Base-by-base conservation (phyloP, 2,113 vertebrate species). In the Chionodraco myersi region DNA sequence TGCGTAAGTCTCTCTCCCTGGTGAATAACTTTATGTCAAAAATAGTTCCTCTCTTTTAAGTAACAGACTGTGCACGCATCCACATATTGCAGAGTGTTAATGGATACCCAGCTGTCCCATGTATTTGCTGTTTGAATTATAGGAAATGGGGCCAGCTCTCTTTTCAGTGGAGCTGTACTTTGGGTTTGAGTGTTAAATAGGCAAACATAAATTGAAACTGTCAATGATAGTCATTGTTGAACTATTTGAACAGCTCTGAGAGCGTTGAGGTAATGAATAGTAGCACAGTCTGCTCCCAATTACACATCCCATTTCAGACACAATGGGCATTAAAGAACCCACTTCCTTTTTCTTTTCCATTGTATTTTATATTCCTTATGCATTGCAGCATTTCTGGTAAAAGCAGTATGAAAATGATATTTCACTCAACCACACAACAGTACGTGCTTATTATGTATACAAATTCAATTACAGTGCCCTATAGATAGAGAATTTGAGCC, bases 61-160 rank as follows among this genome's bases (percentile, higher is more conserved):
- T 72, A 30, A 36, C 61, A 56, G 56, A 60, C 61, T 64, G 56
- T 26, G 11, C 41, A 48, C 12, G 1, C 75, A 10, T 67, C 63
- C 48, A 54, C 75, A 45, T 80, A 78, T 77, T 80, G 58, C 64
- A 1, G 52, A 26, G 64, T 72, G 63, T 59, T 71, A 72, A 83
- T 76, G 70, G 86, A 85, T 76, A 57, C 47, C 47, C 77, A 69
- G 78, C 68, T 75, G 75, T 71, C 63, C 75, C 63, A 48, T 69
- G 54, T 53, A 68, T 58, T 76, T 81, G 36, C 30, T 51, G 78
- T 57, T 72, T 81, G 67, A 85, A 76, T 69, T 48, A 72, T 15
- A 74, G 56, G 51, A 87, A 86, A 72, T 5, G 13, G 34, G 72
- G 64, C 77, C 82, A 79, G 48, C 68, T 79, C 51, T 72, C 54